A percentile compares a stretch with the other conserved stretches of the same genome.
These are phyloP conservation scores for Cephonodes hylas DNA, from an alignment of 2,888 invertebrate species.

Conservation along the genomic window DNA sequence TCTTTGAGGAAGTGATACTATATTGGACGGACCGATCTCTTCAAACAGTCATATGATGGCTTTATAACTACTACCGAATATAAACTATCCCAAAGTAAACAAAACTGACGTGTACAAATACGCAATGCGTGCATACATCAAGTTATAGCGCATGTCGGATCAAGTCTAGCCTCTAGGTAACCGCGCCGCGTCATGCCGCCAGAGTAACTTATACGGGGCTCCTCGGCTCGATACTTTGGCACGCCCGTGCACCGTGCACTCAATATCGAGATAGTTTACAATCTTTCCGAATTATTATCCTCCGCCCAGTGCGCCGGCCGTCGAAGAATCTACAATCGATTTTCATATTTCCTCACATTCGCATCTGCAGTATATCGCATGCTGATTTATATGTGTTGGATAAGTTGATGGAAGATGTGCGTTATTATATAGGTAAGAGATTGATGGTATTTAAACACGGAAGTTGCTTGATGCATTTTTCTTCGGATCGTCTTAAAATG, in stretches of 20 bases:
- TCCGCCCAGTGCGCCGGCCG: neutral
- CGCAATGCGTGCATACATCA: neutral
- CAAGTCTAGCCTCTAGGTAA: neutral
- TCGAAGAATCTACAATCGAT: neutral
- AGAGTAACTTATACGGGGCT: neutral
- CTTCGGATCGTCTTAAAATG: no score
- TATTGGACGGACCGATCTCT: no score
- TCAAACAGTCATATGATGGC: no score
- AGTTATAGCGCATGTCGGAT: conserved; percentile 7
- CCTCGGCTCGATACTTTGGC: neutral
- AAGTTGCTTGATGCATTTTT: neutral
- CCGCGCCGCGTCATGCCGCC: neutral
- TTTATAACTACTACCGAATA: no score
- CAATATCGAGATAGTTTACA: conserved; percentile 3
- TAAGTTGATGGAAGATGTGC: neutral
- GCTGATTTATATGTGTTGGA: neutral
- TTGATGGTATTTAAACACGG: neutral
- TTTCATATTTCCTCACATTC: neutral
- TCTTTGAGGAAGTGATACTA: no score
- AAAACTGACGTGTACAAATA: neutral
- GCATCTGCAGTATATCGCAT: neutral
- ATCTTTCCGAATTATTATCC: neutral
- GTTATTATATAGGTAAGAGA: neutral
- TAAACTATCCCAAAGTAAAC: neutral
- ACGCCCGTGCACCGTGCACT: neutral